These are phyloP conservation scores for Phyllopteryx taeniolatus DNA, from an alignment of 2,113 vertebrate species.

Conservation along the genomic window DNA sequence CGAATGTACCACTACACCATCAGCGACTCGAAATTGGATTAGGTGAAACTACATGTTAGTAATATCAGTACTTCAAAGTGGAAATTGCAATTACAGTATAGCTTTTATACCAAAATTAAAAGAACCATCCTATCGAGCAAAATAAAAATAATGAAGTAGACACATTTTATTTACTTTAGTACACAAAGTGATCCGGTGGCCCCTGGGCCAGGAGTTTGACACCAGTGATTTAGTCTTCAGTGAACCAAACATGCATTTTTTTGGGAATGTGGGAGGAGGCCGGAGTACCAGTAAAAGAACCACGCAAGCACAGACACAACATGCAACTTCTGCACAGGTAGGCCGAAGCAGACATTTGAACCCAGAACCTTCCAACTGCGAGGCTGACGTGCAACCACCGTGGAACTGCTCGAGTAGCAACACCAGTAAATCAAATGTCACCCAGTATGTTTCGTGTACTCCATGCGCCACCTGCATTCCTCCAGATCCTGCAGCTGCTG, in stretches of 20 bases:
- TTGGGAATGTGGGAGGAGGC: neutral
- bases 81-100: too few species aligned
- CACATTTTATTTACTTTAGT: neutral
- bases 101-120: too few species aligned
- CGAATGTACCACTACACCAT: too few species aligned
- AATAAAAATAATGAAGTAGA: too few species aligned
- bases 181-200: neutral
- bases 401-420: neutral
- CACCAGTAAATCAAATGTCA: neutral
- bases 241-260: neutral
- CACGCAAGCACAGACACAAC: neutral
- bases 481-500: slow-evolving; percentile 96
- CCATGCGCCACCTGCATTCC: slow-evolving; percentile 84
- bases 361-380: neutral
- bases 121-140: too few species aligned
- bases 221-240: neutral
- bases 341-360: neutral
- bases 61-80: too few species aligned
- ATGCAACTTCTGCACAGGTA: neutral
- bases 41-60: too few species aligned
- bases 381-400: neutral
- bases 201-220: neutral
- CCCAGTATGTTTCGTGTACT: neutral
- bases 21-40: too few species aligned
- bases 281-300: too few species aligned